Conservation (phyloP, 2,797 vertebrate genomes). For the Takifugu ocellatus region DNA sequence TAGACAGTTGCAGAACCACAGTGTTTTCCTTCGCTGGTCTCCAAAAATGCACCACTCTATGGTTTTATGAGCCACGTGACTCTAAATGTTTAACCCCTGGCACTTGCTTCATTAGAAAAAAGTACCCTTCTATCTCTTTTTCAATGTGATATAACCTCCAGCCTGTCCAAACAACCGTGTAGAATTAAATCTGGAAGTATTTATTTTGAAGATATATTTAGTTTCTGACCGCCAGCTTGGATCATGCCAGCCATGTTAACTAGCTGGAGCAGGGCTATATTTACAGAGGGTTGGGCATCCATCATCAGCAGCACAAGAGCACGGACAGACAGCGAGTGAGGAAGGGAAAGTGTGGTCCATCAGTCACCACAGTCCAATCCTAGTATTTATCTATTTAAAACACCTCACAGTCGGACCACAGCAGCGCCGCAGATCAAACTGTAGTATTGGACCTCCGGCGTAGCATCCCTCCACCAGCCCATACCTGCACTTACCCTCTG, state of each 20-base stretch:
- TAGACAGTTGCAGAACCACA: slow-evolving; percentile 46
- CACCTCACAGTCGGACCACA: slow-evolving; percentile 57
- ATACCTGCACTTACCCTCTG: slow-evolving; percentile 1
- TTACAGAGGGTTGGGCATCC: slow-evolving; percentile 73
- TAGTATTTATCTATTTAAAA: slow-evolving; percentile 64
- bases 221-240: slow-evolving; percentile 67
- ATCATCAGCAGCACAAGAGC: slow-evolving; percentile 64
- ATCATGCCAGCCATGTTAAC: slow-evolving; percentile 78
- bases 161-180: slow-evolving; percentile 62
- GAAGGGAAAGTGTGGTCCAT: slow-evolving; percentile 74
- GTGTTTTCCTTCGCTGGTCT: slow-evolving; percentile 42
- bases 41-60: slow-evolving; percentile 33
- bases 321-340: slow-evolving; percentile 62
- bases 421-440: slow-evolving; percentile 48
- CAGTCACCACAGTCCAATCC: slow-evolving; percentile 67
- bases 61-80: slow-evolving; percentile 29
- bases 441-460: slow-evolving; percentile 36
- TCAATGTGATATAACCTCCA: slow-evolving; percentile 40
- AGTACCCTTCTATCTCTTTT: slow-evolving; percentile 24
- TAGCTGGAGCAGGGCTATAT: slow-evolving; percentile 77
- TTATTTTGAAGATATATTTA: slow-evolving; percentile 79
- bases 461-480: slow-evolving; percentile 30
- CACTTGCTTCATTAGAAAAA: slow-evolving; percentile 35
- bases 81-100: slow-evolving; percentile 35
- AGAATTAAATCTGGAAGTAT: slow-evolving; percentile 74